Evolutionary conservation across 2,888 invertebrate species (phyloP).

Genomic region (Exocentrus adspersus): DNA sequence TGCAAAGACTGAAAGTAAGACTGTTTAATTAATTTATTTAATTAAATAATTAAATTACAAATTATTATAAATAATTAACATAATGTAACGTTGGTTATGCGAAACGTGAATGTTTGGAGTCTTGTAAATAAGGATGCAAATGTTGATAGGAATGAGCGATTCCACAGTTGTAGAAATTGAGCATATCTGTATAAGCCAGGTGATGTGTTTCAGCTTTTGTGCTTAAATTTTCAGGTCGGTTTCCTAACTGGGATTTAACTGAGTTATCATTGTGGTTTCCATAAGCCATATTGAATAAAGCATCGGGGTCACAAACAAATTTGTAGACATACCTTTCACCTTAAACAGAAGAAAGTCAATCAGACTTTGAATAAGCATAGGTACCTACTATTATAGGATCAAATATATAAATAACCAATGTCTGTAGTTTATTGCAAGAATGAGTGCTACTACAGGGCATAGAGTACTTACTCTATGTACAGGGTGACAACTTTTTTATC

Average conservation of each 20-base stretch:
- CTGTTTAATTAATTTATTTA: too few relatives aligned
- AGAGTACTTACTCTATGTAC: too few relatives aligned
- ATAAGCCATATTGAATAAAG: conserved; percentile 86
- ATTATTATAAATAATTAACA: too few relatives aligned
- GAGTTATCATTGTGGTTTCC: conserved; percentile 54
- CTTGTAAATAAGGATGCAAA: conserved; percentile 60
- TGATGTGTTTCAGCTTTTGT: conserved; percentile 59
- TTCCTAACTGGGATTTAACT: conserved; percentile 47
- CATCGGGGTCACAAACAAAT: conserved; percentile 95
- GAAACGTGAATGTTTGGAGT: conserved; percentile 53
- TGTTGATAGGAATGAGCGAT: conserved; percentile 62
- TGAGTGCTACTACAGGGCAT: too few relatives aligned
- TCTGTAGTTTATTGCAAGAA: too few relatives aligned
- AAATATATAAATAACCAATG: too few relatives aligned
- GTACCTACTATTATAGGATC: too few relatives aligned
- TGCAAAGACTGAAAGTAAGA: too few relatives aligned
- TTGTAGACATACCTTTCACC: conserved; percentile 97
- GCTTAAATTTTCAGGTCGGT: conserved; percentile 56
- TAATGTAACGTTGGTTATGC: conserved; percentile 38
- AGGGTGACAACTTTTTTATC: too few relatives aligned
- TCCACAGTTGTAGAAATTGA: conserved; percentile 63
- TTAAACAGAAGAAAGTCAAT: too few relatives aligned
- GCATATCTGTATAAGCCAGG: conserved; percentile 62
- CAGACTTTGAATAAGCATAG: too few relatives aligned
- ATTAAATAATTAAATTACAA: too few relatives aligned